Evolutionary conservation across 1,140 invertebrate genomes (phyloP), one percentile per base, ranked within the genome.

Genomic region (Sipha flava): DNA sequence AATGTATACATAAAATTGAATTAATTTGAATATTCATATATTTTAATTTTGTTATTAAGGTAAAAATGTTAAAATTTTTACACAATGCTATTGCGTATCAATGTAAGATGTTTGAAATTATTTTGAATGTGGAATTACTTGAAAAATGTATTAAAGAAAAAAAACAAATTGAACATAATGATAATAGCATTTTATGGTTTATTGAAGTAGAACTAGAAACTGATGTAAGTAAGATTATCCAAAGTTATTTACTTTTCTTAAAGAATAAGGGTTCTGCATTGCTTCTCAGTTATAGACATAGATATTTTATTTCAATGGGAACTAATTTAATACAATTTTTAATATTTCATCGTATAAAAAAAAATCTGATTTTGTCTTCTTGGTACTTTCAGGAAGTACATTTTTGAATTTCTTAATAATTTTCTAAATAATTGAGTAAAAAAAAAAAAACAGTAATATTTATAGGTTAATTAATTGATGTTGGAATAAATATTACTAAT

Each of bases 101-200:
- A 57, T 77, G 73, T 26, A 77, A 77, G 21, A 77, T 77, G 73
- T 77, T 77, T 77, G 73, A 77, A 59, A 77, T 77, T 16, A 77
- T 77, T 59, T 77, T 77, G 12, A 77, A 77, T 40, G 52, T 77
- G 16, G 52, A 77, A 16, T 54, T 77, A 26, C 73, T 77, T 26
- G 73, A 77, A 57, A 54, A 77, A 26, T 77, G 73, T 29, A 77
- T 59, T 59, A 77, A 77, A 40, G 49, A 77, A 40, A 77, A 77
- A 12, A 77, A 77, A 43, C n/a, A 40, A 57, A 77, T 77, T 43
- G 73, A 77, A 77, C 43, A 77, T 40, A 77, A 57, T 43, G 21
- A 77, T 57, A 52, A 77, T n/a, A 77, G 73, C 31, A 77, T 77
- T 29, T 59, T 77, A 57, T 77, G 73, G 73, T 77, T 77, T 57